phyloP scores from a whole-genome alignment of 2,113 vertebrate genomes.

The Capreolus pygargus region DNA sequence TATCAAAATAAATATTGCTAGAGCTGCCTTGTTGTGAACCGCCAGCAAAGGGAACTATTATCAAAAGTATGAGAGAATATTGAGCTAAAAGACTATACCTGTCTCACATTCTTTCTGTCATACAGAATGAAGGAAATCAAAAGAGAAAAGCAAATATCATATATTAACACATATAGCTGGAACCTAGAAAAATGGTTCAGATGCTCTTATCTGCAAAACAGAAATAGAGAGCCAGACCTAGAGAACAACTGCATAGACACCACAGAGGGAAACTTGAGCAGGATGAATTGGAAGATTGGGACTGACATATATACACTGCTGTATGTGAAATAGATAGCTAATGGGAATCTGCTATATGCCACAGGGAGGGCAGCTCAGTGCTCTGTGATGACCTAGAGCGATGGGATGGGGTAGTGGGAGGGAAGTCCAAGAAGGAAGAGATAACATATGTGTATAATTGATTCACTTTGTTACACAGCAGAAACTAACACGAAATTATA shows the following conservation, averaged over 20 bases:
- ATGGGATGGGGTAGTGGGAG: neutral
- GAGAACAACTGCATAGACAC: neutral
- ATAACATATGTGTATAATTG: neutral
- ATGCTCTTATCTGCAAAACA: neutral
- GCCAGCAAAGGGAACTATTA: neutral
- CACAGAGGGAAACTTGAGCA: neutral
- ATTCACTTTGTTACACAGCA: neutral
- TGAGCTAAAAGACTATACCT: neutral
- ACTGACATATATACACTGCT: neutral
- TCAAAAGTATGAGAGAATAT: neutral
- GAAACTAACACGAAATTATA: neutral
- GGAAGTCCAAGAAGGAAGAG: neutral
- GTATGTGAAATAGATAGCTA: neutral
- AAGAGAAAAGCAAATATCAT: neutral
- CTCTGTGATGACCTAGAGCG: neutral
- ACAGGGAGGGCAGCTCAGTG: neutral
- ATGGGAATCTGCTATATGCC: neutral
- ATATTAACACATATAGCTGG: neutral
- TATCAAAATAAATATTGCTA: neutral
- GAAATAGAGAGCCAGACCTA: neutral
- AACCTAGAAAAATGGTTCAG: neutral
- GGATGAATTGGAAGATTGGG: neutral
- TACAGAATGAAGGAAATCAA: neutral
- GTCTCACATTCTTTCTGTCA: neutral
- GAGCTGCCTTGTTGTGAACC: neutral